A percentile compares a stretch with the other conserved stretches of the same genome.
These are phyloP conservation scores for Lissonota sp. DNA, from an alignment of 2,888 invertebrate species.

Conservation along the genomic window DNA sequence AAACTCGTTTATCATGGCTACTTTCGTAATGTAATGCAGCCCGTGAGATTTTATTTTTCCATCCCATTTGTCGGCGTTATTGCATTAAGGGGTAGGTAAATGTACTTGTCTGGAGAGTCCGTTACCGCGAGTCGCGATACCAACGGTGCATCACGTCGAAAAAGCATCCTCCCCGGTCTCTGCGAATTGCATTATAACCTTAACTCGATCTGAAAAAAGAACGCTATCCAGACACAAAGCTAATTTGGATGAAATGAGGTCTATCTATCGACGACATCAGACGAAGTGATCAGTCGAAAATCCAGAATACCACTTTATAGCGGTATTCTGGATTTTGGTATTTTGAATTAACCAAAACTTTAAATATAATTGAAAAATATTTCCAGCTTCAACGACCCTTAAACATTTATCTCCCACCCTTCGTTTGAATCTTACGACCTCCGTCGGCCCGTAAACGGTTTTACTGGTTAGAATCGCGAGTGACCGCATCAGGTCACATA, in stretches of 20 bases:
- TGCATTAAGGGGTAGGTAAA: conserved; percentile 30
- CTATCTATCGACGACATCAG: no score
- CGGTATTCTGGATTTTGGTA: no score
- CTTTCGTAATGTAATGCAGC: conserved; percentile 32
- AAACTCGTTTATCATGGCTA: conserved; percentile 17
- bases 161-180: background rate
- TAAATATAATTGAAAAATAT: no score
- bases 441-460: background rate
- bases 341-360: no score
- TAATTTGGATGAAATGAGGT: background rate
- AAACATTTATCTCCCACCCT: no score
- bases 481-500: conserved; percentile 8
- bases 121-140: no score
- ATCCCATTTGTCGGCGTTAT: conserved; percentile 38
- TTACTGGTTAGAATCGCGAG: background rate
- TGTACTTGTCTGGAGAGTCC: background rate
- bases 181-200: background rate
- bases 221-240: conserved; percentile 13
- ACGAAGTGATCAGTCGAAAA: no score
- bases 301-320: no score
- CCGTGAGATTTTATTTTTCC: conserved; percentile 23
- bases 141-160: no score
- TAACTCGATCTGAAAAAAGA: background rate
- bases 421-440: no score
- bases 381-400: no score